Evolutionary conservation across 2,888 invertebrate species (phyloP).

Genomic region (Acleris emargana): DNA sequence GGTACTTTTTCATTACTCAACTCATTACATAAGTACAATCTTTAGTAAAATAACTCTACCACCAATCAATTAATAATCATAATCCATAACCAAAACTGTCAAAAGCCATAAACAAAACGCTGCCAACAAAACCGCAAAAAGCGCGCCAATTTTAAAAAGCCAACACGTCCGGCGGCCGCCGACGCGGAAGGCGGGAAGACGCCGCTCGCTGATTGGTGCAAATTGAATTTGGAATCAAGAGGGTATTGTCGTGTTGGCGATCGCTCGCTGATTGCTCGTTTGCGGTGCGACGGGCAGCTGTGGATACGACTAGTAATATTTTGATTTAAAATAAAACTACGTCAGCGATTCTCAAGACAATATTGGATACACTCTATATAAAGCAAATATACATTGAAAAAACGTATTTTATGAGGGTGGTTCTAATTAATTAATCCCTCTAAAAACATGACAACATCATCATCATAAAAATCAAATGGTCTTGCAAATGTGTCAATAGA

Average conservation of each 20-base stretch:
- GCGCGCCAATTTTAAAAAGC: conserved; percentile 40
- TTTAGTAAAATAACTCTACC: too few relatives aligned
- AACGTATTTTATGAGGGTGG: too few relatives aligned
- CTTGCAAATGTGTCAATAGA: too few relatives aligned
- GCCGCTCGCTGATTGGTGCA: conserved; percentile 82
- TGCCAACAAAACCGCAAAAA: conserved; percentile 45
- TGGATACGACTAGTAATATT: conserved; percentile 48
- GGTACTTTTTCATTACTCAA: too few relatives aligned
- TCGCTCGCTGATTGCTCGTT: conserved; percentile 83
- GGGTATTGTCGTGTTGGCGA: conserved; percentile 82
- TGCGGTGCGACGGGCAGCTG: conserved; percentile 66
- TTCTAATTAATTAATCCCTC: too few relatives aligned
- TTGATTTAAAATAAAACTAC: too few relatives aligned
- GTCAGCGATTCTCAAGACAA: too few relatives aligned
- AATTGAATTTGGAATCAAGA: conserved; percentile 82
- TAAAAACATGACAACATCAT: too few relatives aligned
- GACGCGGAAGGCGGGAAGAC: conserved; percentile 80
- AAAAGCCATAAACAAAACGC: conserved; percentile 41
- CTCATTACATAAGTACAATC: too few relatives aligned
- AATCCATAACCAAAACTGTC: conserved; percentile 13
- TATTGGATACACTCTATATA: too few relatives aligned
- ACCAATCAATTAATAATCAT: not conserved
- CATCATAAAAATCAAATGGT: too few relatives aligned
- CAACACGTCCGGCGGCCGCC: conserved; percentile 67
- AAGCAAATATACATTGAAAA: too few relatives aligned